phyloP scores from a whole-genome alignment of 92 coral and sea anemone species.

The Meandrina meandrites region DNA sequence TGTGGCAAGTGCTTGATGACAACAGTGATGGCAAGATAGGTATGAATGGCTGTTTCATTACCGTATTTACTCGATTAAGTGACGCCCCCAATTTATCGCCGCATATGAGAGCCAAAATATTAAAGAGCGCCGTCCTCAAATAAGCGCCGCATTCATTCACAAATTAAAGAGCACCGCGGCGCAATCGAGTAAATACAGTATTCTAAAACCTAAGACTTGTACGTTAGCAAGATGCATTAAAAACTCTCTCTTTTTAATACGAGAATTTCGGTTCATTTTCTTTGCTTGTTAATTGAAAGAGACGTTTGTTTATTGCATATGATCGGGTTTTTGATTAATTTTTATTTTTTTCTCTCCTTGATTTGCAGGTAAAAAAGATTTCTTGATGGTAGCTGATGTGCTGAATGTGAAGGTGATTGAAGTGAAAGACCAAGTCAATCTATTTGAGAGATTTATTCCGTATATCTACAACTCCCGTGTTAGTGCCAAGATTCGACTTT shows the following conservation, averaged over 20 bases:
- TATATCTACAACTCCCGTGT: conserved; percentile 75
- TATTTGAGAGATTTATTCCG: conserved; percentile 84
- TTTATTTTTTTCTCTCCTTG: neutral
- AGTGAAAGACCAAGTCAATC: conserved; percentile 88
- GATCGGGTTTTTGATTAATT: no score
- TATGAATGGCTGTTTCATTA: neutral
- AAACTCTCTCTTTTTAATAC: neutral
- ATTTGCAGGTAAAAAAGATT: conserved; percentile 76
- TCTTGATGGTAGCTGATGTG: conserved; percentile 82
- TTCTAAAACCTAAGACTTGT: no score
- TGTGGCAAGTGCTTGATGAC: conserved; percentile 92
- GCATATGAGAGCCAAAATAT: no score
- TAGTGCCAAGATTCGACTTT: conserved; percentile 80
- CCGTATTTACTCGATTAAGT: no score
- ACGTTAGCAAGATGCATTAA: neutral
- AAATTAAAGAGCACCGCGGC: no score
- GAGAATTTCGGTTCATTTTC: neutral
- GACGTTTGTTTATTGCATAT: no score
- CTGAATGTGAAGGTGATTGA: conserved; percentile 88
- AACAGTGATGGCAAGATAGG: conserved; percentile 80
- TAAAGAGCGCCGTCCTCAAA: no score
- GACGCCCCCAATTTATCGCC: no score
- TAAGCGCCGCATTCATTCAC: no score
- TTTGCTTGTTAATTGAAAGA: neutral
- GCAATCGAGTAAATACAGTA: no score